A percentile compares a stretch with the other conserved stretches of the same genome.
Conservation (phyloP, 2,888 invertebrate species). For the Iselma pallidipennis region DNA sequence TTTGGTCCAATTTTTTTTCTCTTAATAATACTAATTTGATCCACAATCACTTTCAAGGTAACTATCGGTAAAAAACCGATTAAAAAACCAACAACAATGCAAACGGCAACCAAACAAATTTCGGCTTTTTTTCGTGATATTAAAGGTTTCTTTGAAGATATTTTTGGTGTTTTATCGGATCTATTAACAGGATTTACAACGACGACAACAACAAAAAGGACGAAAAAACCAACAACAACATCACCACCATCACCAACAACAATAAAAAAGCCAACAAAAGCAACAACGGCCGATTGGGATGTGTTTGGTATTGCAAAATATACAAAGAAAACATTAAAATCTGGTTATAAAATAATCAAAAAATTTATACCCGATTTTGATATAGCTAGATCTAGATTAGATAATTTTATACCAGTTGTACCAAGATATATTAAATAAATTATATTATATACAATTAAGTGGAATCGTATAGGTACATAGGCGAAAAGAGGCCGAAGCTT, state of each 20-base stretch:
- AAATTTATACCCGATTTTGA: slow-evolving; percentile 23
- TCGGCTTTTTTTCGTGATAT: slow-evolving; percentile 24
- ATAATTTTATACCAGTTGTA: background rate
- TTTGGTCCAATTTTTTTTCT: background rate
- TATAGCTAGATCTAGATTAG: slow-evolving; percentile 19
- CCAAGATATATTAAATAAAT: no score
- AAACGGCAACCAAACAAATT: slow-evolving; percentile 10
- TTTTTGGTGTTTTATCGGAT: slow-evolving; percentile 25
- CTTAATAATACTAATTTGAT: no score
- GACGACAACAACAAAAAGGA: background rate
- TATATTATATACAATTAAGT: no score
- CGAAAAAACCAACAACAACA: slow-evolving; percentile 10
- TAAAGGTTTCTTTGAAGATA: slow-evolving; percentile 21
- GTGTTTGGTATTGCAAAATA: slow-evolving; percentile 24
- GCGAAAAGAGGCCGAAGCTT: no score
- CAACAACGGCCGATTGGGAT: slow-evolving; percentile 16
- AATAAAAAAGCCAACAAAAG: slow-evolving; percentile 13
- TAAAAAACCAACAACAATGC: slow-evolving; percentile 13
- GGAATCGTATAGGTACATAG: no score
- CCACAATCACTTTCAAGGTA: no score
- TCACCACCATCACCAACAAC: slow-evolving; percentile 9
- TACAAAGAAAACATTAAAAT: slow-evolving; percentile 23
- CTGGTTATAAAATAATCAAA: slow-evolving; percentile 23
- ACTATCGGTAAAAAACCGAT: slow-evolving; percentile 20
- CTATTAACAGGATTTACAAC: slow-evolving; percentile 13